These are phyloP conservation scores for Indri indri DNA, from an alignment of 2,113 vertebrate species.

Conservation along the genomic window DNA sequence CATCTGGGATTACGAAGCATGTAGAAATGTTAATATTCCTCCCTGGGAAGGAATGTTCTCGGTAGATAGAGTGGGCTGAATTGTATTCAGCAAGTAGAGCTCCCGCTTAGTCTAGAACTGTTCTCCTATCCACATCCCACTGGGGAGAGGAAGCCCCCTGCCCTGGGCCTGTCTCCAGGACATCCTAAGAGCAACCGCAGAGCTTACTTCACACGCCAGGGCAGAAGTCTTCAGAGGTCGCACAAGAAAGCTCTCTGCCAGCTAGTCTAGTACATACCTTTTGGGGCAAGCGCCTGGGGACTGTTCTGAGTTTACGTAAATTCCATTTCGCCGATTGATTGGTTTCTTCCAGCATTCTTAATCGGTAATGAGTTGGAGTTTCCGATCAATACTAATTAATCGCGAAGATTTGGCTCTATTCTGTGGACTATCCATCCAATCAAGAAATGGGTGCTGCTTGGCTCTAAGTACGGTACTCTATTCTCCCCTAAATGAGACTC, in stretches of 20 bases:
- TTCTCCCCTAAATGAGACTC: neutral
- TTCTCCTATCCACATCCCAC: neutral
- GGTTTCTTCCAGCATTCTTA: neutral
- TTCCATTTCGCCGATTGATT: neutral
- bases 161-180: neutral
- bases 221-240: too few species aligned
- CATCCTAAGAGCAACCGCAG: neutral
- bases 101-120: fast-evolving
- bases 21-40: too few species aligned
- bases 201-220: fast-evolving
- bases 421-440: neutral
- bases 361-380: neutral
- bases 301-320: neutral
- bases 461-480: neutral
- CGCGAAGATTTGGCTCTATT: neutral
- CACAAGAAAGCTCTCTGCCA: neutral
- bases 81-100: neutral
- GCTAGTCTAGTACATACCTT: fast-evolving
- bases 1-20: neutral
- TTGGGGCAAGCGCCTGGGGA: neutral
- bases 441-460: neutral
- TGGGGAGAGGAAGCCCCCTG: neutral
- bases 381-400: neutral
- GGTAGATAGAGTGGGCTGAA: fast-evolving
- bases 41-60: neutral